Percentiles rank a stretch among this genome's conserved stretches.
These are phyloP conservation scores for Onychomys arenicola DNA, from an alignment of 2,797 vertebrate genomes.

Conservation along the genomic window DNA sequence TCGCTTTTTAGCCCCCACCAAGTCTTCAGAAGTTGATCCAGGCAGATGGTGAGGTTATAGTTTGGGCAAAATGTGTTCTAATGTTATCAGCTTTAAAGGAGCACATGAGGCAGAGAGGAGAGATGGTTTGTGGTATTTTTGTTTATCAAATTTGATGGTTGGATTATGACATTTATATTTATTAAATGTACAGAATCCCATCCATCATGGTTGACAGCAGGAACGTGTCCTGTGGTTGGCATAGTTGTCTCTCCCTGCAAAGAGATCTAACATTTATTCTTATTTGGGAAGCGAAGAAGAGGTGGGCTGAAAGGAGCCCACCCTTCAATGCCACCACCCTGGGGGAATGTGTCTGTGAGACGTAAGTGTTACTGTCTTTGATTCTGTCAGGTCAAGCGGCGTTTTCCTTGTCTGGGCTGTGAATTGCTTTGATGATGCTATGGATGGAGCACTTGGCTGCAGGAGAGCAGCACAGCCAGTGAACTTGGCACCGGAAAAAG, in stretches of 20 bases:
- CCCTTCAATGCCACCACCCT: conserved; percentile 58
- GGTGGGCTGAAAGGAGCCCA: conserved; percentile 47
- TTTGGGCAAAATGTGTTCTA: conserved; percentile 82
- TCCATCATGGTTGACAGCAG: conserved; percentile 84
- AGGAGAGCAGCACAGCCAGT: not conserved
- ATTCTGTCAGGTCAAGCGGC: conserved; percentile 41
- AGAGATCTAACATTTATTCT: conserved; percentile 81
- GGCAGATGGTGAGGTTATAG: conserved; percentile 84
- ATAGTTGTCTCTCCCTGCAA: conserved; percentile 79
- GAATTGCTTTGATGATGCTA: not conserved
- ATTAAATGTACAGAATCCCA: conserved; percentile 86
- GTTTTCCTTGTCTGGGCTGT: conserved; percentile 39
- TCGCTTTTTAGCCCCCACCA: conserved; percentile 76
- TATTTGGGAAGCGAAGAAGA: conserved; percentile 70
- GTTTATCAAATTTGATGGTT: conserved; percentile 86
- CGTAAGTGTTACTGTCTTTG: conserved; percentile 74
- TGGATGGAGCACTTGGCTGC: not conserved
- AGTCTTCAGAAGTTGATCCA: conserved; percentile 84
- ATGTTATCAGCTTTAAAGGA: conserved; percentile 84
- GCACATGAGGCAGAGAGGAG: conserved; percentile 78
- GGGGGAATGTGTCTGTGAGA: conserved; percentile 60
- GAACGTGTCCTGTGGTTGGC: conserved; percentile 80
- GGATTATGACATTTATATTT: conserved; percentile 86
- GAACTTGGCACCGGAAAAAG: conserved; percentile 48
- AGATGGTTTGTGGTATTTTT: conserved; percentile 84